Base-by-base conservation (phyloP, 2,888 invertebrate species). In the Agrotis puta region DNA sequence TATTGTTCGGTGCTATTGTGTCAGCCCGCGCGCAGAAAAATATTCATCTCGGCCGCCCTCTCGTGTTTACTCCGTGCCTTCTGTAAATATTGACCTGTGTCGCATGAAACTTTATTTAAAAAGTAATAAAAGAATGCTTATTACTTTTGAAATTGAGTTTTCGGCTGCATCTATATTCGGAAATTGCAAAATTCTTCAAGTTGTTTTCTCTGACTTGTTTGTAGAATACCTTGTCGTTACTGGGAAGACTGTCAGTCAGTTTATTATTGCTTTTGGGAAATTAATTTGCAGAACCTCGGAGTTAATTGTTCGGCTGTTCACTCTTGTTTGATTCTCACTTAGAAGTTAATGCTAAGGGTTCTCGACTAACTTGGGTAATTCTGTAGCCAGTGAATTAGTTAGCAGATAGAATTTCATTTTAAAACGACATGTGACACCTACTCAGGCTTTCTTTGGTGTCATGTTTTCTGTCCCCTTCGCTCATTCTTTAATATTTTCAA, bases 1-100 rank as follows among this genome's bases (percentile, higher is more conserved):
- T 90, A 90, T 89, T 89, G 88, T 88, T 81, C 86, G 75, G 64
- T 59, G 78, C 83, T 85, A 88, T 89, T 90, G 87, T 90, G 78
- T 79, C 74, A 81, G 85, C 80, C 54, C 69, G 83, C 82, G 76
- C 71, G 72, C 68, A 82, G 87, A 82, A 89, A 88, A 88, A 89
- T 88, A 89, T 87, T 86, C 85, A 88, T 88, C 84, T 85, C 81
- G 78, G 54, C 64, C 77, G 82, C 79, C 76, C 74, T 76, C 72
- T 70, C 79, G 64, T 79, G 83, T 86, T 84, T 86, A 74, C 80
- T 70, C 75, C 70, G 54, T 47, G 69, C 45, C 69, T 76, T 63
- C 65, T 24, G 85, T 71, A 79, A 81, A 84, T 84, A 85, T 85
- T 84, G 75, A 78, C 85, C 65, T 83, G 51, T 74, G 78, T 68